These are phyloP conservation scores for Machaerirhynchus nigripectus DNA, from an alignment of 2,113 vertebrate genomes.

Conservation along the genomic window DNA sequence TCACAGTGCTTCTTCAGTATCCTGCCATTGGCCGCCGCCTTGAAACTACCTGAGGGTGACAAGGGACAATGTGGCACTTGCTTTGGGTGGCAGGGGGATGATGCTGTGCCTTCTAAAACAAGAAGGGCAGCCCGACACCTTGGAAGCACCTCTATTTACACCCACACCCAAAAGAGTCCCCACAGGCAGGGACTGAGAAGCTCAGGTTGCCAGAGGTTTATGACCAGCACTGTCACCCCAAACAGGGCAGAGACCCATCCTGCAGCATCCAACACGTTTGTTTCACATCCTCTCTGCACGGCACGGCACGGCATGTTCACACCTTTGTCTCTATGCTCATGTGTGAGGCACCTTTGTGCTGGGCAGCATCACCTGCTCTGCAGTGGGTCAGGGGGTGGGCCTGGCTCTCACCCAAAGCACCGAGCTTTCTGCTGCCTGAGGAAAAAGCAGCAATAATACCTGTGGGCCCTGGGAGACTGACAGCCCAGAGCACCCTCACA, in stretches of 20 bases:
- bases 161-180: neutral
- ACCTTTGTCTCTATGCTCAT: neutral
- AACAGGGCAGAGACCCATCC: neutral
- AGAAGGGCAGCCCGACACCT: neutral
- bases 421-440: neutral
- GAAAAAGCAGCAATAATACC: neutral
- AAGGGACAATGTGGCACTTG: neutral
- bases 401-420: neutral
- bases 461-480: neutral
- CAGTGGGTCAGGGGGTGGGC: neutral
- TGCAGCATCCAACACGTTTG: neutral
- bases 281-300: neutral
- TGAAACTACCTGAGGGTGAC: conserved; percentile 88
- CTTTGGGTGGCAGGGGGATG: neutral
- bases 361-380: neutral
- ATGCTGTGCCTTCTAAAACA: neutral
- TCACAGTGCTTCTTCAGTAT: conserved; percentile 99
- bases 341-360: neutral
- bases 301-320: neutral
- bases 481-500: neutral
- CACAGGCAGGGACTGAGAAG: neutral
- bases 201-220: neutral
- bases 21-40: conserved; percentile 90
- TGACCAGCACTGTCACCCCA: neutral
- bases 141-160: neutral